These are phyloP conservation scores for Drosophila murphyi DNA, from an alignment of 1,140 invertebrate genomes.

Conservation along the genomic window DNA sequence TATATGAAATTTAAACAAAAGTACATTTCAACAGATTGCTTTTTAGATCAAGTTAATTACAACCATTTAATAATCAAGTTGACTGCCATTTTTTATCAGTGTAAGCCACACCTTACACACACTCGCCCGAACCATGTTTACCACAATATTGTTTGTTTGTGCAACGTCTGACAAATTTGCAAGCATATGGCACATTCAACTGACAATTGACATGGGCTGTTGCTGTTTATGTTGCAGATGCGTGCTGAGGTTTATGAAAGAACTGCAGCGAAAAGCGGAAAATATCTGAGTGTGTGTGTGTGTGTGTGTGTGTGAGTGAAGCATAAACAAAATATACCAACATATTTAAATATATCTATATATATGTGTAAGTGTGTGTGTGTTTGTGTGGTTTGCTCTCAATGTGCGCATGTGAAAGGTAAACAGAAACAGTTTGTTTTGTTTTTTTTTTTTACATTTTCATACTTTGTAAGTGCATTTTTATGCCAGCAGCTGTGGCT, in stretches of 20 bases:
- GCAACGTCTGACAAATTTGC: conserved; percentile 14
- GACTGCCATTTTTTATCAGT: neutral
- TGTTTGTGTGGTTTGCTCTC: conserved; percentile 40
- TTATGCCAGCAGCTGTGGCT: conserved; percentile 42
- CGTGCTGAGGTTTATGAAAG: conserved; percentile 16
- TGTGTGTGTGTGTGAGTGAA: conserved; percentile 1
- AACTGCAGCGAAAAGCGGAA: conserved; percentile 1
- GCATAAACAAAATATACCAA: conserved; percentile 34
- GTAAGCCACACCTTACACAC: conserved; percentile 2
- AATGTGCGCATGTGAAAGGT: conserved; percentile 57
- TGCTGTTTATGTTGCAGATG: conserved; percentile 29
- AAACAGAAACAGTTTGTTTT: conserved; percentile 60
- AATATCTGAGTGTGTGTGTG: conserved; percentile 20
- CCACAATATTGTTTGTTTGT: conserved; percentile 14
- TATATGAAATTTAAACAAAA: no score
- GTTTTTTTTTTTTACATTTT: neutral
- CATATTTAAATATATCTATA: neutral
- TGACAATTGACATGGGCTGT: conserved; percentile 8
- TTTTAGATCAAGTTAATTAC: neutral
- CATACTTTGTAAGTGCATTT: conserved; percentile 62
- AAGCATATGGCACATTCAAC: conserved; percentile 6
- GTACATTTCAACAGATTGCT: neutral
- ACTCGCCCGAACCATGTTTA: neutral
- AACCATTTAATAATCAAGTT: neutral
- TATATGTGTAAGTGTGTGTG: neutral